phyloP scores from a whole-genome alignment of 2,888 invertebrate genomes.

The Agrotis ipsilon region DNA sequence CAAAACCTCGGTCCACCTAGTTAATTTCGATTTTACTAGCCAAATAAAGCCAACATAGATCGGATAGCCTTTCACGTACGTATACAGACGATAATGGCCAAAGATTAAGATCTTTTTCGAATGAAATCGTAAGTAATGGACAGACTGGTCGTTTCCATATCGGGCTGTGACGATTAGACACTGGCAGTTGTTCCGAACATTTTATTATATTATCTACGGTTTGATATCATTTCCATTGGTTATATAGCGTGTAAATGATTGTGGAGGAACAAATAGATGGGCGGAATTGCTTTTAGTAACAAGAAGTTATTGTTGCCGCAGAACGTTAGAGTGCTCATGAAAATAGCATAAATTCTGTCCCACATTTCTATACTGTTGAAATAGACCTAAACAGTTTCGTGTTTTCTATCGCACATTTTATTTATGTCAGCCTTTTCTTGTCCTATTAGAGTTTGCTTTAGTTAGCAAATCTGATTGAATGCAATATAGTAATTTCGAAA shows the following conservation, averaged over 20 bases:
- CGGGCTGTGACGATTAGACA: slow-evolving; percentile 72
- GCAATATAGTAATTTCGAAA: slow-evolving; percentile 48
- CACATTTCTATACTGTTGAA: slow-evolving; percentile 17
- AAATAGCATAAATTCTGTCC: slow-evolving; percentile 22
- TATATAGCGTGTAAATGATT: slow-evolving; percentile 39
- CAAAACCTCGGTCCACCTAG: slow-evolving; percentile 57
- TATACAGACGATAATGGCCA: slow-evolving; percentile 84
- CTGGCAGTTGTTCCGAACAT: slow-evolving; percentile 57
- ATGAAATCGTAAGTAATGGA: slow-evolving; percentile 86
- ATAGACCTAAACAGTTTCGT: slow-evolving; percentile 39
- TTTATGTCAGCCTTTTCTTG: slow-evolving; percentile 37
- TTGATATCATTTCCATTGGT: slow-evolving; percentile 51
- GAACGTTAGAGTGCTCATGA: slow-evolving; percentile 32
- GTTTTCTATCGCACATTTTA: slow-evolving; percentile 44
- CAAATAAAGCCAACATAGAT: slow-evolving; percentile 80
- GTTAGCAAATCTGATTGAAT: slow-evolving; percentile 52
- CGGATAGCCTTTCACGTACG: slow-evolving; percentile 85
- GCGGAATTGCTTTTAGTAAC: slow-evolving; percentile 41
- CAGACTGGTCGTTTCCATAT: slow-evolving; percentile 75
- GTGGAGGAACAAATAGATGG: slow-evolving; percentile 44
- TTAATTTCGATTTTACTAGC: slow-evolving; percentile 79
- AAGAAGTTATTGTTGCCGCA: slow-evolving; percentile 44
- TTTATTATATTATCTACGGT: slow-evolving; percentile 49
- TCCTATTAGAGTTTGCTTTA: slow-evolving; percentile 46
- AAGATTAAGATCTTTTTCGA: slow-evolving; percentile 85